Evolutionary conservation across 2,797 vertebrate genomes (phyloP).

Genomic region (Acanthornis magna): DNA sequence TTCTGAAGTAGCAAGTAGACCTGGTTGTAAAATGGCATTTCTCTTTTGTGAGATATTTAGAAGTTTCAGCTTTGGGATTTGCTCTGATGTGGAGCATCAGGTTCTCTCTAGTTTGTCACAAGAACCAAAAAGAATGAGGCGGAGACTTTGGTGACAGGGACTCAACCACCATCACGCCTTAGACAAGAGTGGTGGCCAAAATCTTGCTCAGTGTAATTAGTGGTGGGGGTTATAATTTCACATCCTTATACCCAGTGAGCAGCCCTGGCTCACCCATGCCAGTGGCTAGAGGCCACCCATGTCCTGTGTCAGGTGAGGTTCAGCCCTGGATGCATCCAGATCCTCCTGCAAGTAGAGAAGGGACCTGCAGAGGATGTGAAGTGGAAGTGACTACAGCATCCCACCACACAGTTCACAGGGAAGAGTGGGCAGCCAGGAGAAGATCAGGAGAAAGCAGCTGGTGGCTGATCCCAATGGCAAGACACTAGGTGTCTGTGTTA

Average conservation of each 20-base stretch:
- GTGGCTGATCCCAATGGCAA: not conserved
- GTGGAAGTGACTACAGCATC: fast-evolving
- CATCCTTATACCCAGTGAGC: not conserved
- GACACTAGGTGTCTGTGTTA: not conserved
- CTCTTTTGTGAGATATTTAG: not conserved
- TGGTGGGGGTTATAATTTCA: not conserved
- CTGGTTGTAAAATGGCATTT: not conserved
- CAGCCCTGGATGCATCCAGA: not conserved
- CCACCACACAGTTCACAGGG: not conserved
- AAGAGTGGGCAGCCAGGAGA: not conserved
- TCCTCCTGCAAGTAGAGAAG: not conserved
- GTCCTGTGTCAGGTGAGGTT: fast-evolving
- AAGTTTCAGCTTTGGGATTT: not conserved
- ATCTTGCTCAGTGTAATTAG: not conserved
- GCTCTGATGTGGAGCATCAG: not conserved
- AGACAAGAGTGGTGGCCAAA: not conserved
- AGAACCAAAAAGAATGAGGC: not conserved
- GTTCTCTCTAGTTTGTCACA: not conserved
- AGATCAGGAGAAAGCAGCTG: not conserved
- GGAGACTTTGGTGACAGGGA: not conserved
- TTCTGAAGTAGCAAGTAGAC: not conserved
- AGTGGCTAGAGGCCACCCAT: not conserved
- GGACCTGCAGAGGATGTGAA: not conserved
- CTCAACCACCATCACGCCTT: not conserved
- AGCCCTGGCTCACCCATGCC: fast-evolving